Base-by-base conservation (phyloP, 2,113 vertebrate genomes). In the Nothocercus julius region DNA sequence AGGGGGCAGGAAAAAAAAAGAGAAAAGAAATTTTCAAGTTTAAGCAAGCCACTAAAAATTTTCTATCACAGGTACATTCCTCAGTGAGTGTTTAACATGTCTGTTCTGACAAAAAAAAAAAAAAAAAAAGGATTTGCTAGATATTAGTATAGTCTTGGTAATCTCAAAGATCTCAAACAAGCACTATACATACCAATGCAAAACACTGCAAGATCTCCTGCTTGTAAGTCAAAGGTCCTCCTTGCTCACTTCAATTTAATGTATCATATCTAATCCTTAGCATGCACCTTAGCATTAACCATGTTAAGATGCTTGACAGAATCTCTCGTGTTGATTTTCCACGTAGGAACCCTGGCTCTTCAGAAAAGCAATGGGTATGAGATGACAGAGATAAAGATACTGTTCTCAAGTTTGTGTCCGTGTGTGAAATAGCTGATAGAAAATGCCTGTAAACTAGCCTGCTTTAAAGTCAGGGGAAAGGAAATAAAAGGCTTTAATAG, bases 1-100 rank as follows among this genome's bases (percentile, higher is more conserved):
- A 15, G 0, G 0, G 0, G 3, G 21, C 21, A 49, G 49, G 8
- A 28, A 11, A 6, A 32, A 4, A 75, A 58, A 78, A 76, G 0
- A 3, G 9, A 42, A 51, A 64, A 7, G 13, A 84, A 67, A 56
- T 2, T 32, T 70, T 42, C 6, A 63, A 44, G 8, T 59, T 85
- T 45, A 88, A 77, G 10, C 44, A 32, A 40, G 24, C 7, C 68
- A 76, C 12, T 66, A 61, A 82, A 75, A 54, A 5, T 56, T 61
- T 22, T 21, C 6, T 44, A n/a, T 82, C 21, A 73, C 5, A 28
- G 7, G 2, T 36, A 4, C 9, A 44, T 54, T 84, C 91, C 49
- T 64, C 15, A 42, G 18, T 45, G 47, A 36, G 21, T 49, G 2
- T 51, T 84, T n/a, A 87, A 66, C 11, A 30, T 16, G 7, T n/a